Evolutionary conservation across 2,113 vertebrate species (phyloP).

Genomic region (Acanthochromis polyacanthus): DNA sequence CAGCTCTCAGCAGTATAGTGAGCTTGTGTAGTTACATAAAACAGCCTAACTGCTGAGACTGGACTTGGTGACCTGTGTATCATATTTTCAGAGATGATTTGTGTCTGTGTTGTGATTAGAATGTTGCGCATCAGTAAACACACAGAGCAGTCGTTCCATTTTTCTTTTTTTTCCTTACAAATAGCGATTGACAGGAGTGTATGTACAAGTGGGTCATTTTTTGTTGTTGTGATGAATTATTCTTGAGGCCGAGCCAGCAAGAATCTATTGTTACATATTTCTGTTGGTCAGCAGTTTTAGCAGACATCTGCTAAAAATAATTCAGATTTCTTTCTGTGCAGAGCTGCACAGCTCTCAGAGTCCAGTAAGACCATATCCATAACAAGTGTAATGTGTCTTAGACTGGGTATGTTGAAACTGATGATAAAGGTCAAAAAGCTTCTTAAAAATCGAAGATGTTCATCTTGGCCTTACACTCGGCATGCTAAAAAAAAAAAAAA

Average conservation of each 20-base stretch:
- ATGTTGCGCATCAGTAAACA: constrained; percentile 22
- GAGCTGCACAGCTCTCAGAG: constrained; percentile 25
- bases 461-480: neutral
- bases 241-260: constrained; percentile 37
- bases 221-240: constrained; percentile 59
- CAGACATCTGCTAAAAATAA: constrained; percentile 54
- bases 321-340: constrained; percentile 26
- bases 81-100: constrained; percentile 48
- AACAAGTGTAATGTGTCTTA: constrained; percentile 1
- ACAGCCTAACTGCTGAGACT: constrained; percentile 33
- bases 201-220: constrained; percentile 53
- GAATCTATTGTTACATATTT: constrained; percentile 53
- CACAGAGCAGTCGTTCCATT: constrained; percentile 3
- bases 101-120: constrained; percentile 43
- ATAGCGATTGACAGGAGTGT: constrained; percentile 26
- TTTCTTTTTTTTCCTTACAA: constrained; percentile 36
- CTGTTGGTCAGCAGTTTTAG: constrained; percentile 51
- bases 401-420: constrained; percentile 19
- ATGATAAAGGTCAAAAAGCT: constrained; percentile 43
- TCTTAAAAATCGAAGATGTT: constrained; percentile 16
- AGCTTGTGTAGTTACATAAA: constrained; percentile 63
- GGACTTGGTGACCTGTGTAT: constrained; percentile 12
- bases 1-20: constrained; percentile 62
- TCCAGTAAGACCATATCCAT: constrained; percentile 5
- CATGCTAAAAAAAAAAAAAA: constrained; percentile 3